phyloP scores from a whole-genome alignment of 2,113 vertebrate genomes.

The Herpetotheres cachinnans region DNA sequence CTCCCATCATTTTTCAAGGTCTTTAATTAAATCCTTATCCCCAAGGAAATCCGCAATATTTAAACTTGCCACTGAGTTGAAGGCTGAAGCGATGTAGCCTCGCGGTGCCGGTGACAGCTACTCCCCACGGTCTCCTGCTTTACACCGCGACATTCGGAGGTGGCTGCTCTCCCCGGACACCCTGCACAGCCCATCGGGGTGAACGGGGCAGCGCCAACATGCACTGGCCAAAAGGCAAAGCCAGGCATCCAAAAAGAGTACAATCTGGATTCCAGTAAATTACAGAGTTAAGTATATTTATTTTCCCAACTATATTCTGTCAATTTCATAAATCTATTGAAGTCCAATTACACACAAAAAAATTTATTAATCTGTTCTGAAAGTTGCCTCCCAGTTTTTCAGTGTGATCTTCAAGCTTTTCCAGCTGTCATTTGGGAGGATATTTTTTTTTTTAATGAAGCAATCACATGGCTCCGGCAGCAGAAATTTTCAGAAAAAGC shows the following conservation, averaged over 20 bases:
- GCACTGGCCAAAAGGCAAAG: rapidly evolving
- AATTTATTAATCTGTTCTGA: not conserved
- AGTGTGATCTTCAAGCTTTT: not conserved
- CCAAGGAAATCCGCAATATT: not conserved
- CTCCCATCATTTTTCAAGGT: not conserved
- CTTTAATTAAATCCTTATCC: not conserved
- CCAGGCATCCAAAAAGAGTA: no score
- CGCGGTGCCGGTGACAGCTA: rapidly evolving
- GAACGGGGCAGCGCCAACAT: not conserved
- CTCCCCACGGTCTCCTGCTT: rapidly evolving
- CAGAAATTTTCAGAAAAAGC: not conserved
- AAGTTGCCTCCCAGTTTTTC: not conserved
- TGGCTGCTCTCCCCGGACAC: not conserved
- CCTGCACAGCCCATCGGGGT: not conserved
- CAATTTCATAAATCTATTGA: not conserved
- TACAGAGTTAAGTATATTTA: not conserved
- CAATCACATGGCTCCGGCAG: not conserved
- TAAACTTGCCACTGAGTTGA: not conserved
- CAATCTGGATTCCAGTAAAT: rapidly evolving
- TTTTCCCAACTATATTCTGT: not conserved
- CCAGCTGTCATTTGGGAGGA: not conserved
- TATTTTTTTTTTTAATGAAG: not conserved
- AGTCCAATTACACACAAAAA: not conserved
- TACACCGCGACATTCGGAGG: rapidly evolving
- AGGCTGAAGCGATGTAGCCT: not conserved